Conservation (phyloP, 2,888 invertebrate genomes). For the Eulithis prunata region DNA sequence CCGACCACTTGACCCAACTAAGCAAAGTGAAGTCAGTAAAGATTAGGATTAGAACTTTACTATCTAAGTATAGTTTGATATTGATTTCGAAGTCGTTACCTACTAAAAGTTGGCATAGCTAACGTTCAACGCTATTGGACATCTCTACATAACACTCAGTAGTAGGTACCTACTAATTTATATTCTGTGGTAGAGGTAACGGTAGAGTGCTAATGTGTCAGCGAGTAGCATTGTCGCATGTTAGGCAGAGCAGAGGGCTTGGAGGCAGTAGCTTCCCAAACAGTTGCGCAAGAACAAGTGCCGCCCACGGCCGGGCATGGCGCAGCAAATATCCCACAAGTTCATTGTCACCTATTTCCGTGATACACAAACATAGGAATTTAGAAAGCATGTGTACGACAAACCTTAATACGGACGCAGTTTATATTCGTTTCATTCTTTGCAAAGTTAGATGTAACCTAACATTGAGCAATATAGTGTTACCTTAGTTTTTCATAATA, state of each 20-base stretch:
- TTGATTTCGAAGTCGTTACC: neutral
- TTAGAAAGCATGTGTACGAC: conserved; percentile 38
- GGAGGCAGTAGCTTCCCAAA: conserved; percentile 56
- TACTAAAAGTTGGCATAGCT: neutral
- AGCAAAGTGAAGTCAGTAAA: too few species aligned
- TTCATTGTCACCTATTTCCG: conserved; percentile 71
- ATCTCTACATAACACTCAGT: neutral
- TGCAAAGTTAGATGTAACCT: conserved; percentile 2
- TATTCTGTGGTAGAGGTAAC: conserved; percentile 63
- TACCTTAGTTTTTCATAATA: too few species aligned
- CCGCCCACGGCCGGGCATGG: conserved; percentile 60
- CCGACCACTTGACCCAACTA: neutral
- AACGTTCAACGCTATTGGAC: neutral
- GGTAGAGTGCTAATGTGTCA: conserved; percentile 79
- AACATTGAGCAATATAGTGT: too few species aligned
- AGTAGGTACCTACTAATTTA: too few species aligned
- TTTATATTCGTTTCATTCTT: neutral
- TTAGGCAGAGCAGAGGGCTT: conserved; percentile 45
- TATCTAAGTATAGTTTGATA: neutral
- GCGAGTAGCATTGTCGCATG: conserved; percentile 65
- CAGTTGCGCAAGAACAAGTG: conserved; percentile 75
- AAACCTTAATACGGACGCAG: neutral
- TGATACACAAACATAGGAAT: conserved; percentile 40
- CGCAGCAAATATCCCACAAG: conserved; percentile 60
- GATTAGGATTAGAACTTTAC: neutral